Evolutionary conservation across 2,888 invertebrate species (phyloP), one percentile per base, ranked within the genome.

Genomic region (Nezara viridula): DNA sequence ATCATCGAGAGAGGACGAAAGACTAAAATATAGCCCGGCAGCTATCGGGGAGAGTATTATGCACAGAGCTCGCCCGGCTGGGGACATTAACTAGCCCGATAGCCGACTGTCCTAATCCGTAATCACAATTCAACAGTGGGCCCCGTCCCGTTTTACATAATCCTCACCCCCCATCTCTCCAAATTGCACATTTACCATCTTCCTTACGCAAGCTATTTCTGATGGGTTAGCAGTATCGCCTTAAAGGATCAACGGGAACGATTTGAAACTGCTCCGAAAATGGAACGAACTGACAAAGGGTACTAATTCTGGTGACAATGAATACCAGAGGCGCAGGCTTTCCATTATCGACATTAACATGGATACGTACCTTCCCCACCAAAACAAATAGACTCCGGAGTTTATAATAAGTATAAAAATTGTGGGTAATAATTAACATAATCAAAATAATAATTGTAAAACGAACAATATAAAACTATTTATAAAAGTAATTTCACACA

Each of bases 51-150:
- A 47, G 2, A 10, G n/a, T 44, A 77, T 77, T 77, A 77, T 40
- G 77, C 60, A 60, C 21, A 21, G 77, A 5, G 12, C 12, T 27
- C 14, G 27, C 60, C 60, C 60, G 12, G 12, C 60, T 14, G 32
- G 77, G 81, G 44, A 81, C 81, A 44, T 81, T 81, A 81, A 81
- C 81, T 44, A n/a, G 81, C 44, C 81, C 81, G 81, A 81, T 81
- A 81, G 44, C 81, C 81, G 44, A 14, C 81, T 81, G 81, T n/a
- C 44, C 81, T 81, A 81, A 81, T 81, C 81, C 81, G 81, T 81
- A 81, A 81, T 81, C 81, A 81, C 81, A 81, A 81, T 81, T 81
- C 81, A 81, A 81, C 81, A 81, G 81, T 81, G 81, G 12, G 81
- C n/a, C 44, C 40, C 21, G 24, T 5, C 7, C 44, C 44, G 81